Evolutionary conservation across 2,113 vertebrate genomes (phyloP).

Genomic region (Tricholaema leucomelas): DNA sequence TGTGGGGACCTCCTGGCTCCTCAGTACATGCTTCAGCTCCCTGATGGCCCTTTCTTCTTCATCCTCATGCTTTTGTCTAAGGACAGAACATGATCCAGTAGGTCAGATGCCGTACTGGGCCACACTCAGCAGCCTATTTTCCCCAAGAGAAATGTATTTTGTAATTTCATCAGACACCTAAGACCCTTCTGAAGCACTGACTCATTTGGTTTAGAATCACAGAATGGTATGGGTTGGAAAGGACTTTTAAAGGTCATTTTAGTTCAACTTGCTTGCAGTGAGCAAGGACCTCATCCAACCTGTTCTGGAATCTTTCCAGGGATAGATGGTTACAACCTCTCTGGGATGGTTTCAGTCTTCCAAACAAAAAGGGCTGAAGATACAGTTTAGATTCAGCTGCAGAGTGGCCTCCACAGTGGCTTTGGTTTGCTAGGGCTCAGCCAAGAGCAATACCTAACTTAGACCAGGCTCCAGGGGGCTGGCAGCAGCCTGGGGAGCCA

Average conservation of each 20-base stretch:
- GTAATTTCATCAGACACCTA: background rate
- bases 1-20: background rate
- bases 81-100: background rate
- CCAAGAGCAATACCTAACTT: background rate
- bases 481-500: background rate
- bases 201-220: background rate
- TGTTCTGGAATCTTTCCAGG: background rate
- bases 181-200: background rate
- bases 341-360: background rate
- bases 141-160: background rate
- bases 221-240: background rate
- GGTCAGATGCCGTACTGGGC: background rate
- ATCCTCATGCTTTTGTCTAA: background rate
- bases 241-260: accelerated
- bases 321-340: too few species aligned
- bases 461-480: background rate
- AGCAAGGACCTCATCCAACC: accelerated
- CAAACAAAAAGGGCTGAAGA: background rate
- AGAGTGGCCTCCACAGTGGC: background rate
- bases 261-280: background rate
- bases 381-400: background rate
- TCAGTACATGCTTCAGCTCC: background rate
- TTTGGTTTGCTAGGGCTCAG: background rate
- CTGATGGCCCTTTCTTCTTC: background rate
- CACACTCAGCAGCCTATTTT: background rate